Evolutionary conservation across 2,888 invertebrate genomes (phyloP), one percentile per base, ranked within the genome.

Genomic region (Opisthograptis luteolata): DNA sequence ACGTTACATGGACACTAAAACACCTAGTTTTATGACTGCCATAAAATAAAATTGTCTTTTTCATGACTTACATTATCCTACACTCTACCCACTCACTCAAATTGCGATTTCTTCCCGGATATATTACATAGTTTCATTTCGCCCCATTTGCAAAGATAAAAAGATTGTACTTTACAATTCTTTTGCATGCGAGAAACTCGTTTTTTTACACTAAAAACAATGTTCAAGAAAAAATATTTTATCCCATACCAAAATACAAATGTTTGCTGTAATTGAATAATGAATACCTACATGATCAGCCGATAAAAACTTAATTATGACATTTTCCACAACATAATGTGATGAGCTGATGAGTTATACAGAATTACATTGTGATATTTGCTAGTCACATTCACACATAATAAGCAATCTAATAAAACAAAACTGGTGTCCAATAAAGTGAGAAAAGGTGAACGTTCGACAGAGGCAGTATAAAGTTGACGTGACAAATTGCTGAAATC

Each of bases 401-500:
- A 19, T 17, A 41, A 40, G 20, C 30, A 36, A 12, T 3, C 12
- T 19, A 41, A 46, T 37, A 42, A 36, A 45, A 50, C 9, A 24
- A 43, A 46, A 46, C 34, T 27, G 14, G 20, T 19, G 39, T 58
- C 34, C 45, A 55, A 60, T 42, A 52, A 32, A 19, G 47, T 34
- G 50, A 50, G 52, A 57, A 48, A 50, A 58, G 46, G 50, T 40
- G 34, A 51, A 60, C 20, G 40, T 30, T 55, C 49, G 36, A 48
- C 51, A 76, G 76, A 75, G 76, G 66, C 68, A 49, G 54, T 61
- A 62, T 56, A 60, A 51, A 71, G 70, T 74, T 72, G 73, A 78
- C 77, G 78, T 82, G 80, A 84, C 78, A 84, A 84, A 82, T 81
- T 67, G 80, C 71, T 60, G 63, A 68, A 81, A 73, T 77, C 70